A percentile compares a stretch with the other conserved stretches of the same genome.
Conservation (phyloP, 2,113 vertebrate species). For the Bettongia penicillata region DNA sequence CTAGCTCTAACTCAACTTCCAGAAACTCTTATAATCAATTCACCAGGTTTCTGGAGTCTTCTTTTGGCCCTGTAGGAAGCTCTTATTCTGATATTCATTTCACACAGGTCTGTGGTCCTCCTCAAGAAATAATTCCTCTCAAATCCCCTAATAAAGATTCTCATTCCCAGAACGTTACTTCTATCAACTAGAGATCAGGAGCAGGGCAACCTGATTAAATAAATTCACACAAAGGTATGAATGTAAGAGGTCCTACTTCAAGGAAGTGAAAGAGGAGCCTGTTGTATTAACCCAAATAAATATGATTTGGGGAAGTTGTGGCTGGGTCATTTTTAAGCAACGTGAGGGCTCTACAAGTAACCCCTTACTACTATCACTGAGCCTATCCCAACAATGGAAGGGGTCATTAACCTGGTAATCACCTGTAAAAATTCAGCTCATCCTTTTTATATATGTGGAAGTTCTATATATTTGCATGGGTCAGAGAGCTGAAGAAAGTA, state of each 20-base stretch:
- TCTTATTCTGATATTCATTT: neutral
- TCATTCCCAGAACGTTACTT: neutral
- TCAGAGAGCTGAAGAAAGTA: neutral
- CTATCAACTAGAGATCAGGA: neutral
- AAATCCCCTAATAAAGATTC: neutral
- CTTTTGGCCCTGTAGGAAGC: neutral
- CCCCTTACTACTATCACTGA: neutral
- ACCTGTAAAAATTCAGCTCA: neutral
- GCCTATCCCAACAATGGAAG: neutral
- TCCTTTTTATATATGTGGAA: neutral
- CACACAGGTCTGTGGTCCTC: neutral
- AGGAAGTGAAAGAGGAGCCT: neutral
- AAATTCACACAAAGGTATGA: neutral
- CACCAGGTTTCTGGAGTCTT: neutral
- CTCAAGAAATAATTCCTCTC: neutral
- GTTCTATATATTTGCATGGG: neutral
- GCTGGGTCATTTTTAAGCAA: neutral
- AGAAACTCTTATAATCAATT: neutral
- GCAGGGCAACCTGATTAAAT: neutral
- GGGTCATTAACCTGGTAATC: neutral
- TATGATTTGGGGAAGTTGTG: neutral
- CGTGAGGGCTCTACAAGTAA: neutral
- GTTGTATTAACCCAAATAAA: neutral
- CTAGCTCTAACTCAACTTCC: neutral
- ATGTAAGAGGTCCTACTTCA: neutral